phyloP scores from a whole-genome alignment of 2,888 invertebrate genomes.

The Plebejus anna region DNA sequence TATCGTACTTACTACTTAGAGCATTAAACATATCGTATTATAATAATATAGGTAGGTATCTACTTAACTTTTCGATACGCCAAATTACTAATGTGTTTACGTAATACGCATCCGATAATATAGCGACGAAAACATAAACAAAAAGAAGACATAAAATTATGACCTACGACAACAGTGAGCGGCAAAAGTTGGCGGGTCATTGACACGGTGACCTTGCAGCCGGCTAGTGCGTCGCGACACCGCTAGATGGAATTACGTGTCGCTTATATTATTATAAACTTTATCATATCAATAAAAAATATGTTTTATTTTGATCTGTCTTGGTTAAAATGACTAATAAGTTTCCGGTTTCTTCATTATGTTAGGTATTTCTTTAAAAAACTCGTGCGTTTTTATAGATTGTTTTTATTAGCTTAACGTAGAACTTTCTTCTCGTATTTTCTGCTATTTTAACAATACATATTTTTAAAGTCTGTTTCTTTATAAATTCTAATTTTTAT shows the following conservation, averaged over 20 bases:
- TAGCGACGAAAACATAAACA: constrained; percentile 79
- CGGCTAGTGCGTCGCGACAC: constrained; percentile 45
- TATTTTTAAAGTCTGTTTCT: no score
- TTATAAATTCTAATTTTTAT: no score
- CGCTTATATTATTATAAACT: constrained; percentile 32
- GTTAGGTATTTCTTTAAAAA: not conserved
- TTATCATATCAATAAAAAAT: not conserved
- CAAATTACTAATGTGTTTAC: constrained; percentile 53
- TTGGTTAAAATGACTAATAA: no score
- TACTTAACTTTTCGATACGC: not conserved
- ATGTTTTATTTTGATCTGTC: not conserved
- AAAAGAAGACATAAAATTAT: constrained; percentile 80
- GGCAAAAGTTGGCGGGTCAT: constrained; percentile 78
- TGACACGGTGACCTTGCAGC: constrained; percentile 75
- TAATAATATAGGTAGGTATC: not conserved
- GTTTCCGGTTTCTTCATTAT: not conserved
- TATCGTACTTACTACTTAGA: no score
- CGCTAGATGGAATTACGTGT: constrained; percentile 61
- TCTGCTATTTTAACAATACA: no score
- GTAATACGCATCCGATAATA: constrained; percentile 53
- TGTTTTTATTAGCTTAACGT: no score
- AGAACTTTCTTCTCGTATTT: no score
- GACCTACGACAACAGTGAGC: constrained; percentile 79
- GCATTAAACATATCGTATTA: no score
- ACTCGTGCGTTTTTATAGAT: not conserved